A percentile compares a stretch with the other conserved stretches of the same genome.
Conservation (phyloP, 2,113 vertebrate species). For the Gavialis gangeticus region DNA sequence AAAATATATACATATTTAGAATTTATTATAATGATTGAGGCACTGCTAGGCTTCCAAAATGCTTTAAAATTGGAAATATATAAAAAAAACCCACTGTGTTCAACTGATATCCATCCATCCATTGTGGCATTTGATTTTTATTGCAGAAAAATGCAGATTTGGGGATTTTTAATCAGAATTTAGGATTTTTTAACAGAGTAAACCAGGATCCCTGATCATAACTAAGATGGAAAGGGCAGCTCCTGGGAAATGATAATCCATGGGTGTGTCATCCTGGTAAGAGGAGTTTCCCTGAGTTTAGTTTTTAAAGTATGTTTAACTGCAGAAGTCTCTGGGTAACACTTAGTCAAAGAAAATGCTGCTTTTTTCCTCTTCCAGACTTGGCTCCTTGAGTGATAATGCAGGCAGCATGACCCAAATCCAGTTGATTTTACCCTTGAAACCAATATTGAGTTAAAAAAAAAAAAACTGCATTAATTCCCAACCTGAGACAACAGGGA, state of each 20-base stretch:
- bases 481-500: neutral
- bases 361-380: neutral
- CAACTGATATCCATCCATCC: no score
- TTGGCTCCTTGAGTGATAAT: neutral
- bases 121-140: no score
- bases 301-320: slow-evolving; percentile 7
- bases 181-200: no score
- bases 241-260: neutral
- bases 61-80: no score
- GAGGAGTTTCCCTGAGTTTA: neutral
- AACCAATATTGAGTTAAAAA: neutral
- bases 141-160: no score
- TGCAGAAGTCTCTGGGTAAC: neutral
- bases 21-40: no score
- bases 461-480: neutral
- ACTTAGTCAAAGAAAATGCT: neutral
- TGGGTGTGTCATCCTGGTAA: neutral
- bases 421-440: slow-evolving; percentile 1
- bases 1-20: no score
- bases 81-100: no score
- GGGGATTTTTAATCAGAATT: no score
- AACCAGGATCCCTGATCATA: no score
- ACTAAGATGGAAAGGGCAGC: neutral
- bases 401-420: neutral
- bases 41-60: no score